Percentiles rank a stretch among this genome's conserved stretches.
Evolutionary conservation across 2,888 invertebrate genomes (phyloP).

Genomic region (Morinoia aosen): DNA sequence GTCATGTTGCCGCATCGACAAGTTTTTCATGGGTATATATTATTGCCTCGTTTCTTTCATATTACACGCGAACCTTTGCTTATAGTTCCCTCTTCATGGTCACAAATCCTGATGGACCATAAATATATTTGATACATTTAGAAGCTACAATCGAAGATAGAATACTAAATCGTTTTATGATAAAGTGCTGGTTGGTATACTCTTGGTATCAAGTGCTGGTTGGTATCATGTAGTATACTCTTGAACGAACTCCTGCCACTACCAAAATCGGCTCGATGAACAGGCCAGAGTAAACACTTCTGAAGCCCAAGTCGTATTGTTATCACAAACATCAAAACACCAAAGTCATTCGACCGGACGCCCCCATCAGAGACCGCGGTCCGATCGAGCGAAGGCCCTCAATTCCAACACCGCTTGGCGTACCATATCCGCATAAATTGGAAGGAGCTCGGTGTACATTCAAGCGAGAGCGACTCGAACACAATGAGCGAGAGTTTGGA

Average conservation of each 20-base stretch:
- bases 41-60: no score
- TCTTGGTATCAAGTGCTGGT: neutral
- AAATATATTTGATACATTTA: neutral
- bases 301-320: neutral
- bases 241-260: neutral
- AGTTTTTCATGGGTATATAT: no score
- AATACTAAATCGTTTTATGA: neutral
- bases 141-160: neutral
- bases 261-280: neutral
- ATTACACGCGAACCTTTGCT: no score
- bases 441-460: neutral
- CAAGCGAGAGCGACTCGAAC: neutral
- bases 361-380: neutral
- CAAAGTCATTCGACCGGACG: neutral
- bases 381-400: neutral
- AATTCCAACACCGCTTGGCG: neutral
- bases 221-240: neutral
- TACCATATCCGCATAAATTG: constrained; percentile 17
- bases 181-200: neutral
- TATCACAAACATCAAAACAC: neutral
- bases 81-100: no score
- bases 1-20: no score
- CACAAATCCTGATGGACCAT: neutral
- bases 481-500: neutral
- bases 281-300: neutral